Evolutionary conservation across 2,113 vertebrate species (phyloP), one percentile per base, ranked within the genome.

Genomic region (Ceyx melanurus): DNA sequence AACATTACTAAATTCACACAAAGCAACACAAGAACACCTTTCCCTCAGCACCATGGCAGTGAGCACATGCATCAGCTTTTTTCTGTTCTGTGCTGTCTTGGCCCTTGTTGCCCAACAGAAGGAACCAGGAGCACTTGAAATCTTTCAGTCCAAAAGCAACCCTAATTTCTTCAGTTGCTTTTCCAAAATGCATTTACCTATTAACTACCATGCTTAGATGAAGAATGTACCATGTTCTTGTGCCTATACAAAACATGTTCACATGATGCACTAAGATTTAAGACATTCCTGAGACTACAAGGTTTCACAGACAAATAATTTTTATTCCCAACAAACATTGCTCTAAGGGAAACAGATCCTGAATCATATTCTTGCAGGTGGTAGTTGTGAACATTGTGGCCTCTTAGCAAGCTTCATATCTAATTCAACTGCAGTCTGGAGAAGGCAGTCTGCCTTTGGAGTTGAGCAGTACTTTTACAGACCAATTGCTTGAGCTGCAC

Each of bases 21-120:
- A 86, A 73, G 23, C 57, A 60, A 18, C 29, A 22, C 0, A 11
- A 70, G 35, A 51, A 82, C 54, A 35, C 14, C 42, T 3, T 1
- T 13, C 22, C 31, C 35, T 74, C 37, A 0, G 3, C 13, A 11
- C 29, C 6, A 0, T 0, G 25, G 54, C 73, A 84, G 33, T 18
- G 35, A 68, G 37, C 11, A 21, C 2, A 6, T 3, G 17, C 13
- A 35, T 2, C 42, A 45, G 15, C 19, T 71, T 7, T 46, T 48
- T 13, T 16, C 43, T 66, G 51, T 1, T 53, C 51, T 53, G 9
- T 10, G 20, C 29, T 35, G 17, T 8, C 68, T 73, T 37, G 11
- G 14, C 16, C 68, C 31, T 78, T 66, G 26, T 11, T n/a, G 31
- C 57, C 37, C 42, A 16, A n/a, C 26, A 66, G 58, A 75, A 90